These are phyloP conservation scores for Pluvianellus socialis DNA, from an alignment of 2,113 vertebrate genomes.

Conservation along the genomic window DNA sequence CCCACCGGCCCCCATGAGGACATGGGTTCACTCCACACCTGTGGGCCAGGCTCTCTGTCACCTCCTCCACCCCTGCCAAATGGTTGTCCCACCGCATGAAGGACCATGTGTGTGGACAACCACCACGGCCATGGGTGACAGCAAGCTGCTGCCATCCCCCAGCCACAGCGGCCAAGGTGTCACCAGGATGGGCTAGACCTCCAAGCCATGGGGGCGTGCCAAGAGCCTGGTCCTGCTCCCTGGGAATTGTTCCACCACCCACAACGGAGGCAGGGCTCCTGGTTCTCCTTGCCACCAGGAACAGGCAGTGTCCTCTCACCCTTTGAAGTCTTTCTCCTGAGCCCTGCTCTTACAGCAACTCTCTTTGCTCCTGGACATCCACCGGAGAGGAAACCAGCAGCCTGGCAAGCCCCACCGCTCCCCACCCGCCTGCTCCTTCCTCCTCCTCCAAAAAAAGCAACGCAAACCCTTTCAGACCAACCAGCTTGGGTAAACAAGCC, in stretches of 20 bases:
- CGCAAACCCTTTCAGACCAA: not conserved
- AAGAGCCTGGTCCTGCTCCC: not conserved
- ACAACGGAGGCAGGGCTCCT: not conserved
- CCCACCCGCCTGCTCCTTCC: not conserved
- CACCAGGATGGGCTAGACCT: not conserved
- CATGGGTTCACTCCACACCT: too few relatives aligned
- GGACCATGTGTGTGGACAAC: not conserved
- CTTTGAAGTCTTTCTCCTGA: not conserved
- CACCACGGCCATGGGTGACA: not conserved
- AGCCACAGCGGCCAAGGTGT: not conserved
- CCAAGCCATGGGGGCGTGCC: not conserved
- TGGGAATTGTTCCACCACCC: not conserved
- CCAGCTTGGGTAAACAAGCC: not conserved
- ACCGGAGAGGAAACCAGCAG: not conserved
- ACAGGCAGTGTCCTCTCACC: not conserved
- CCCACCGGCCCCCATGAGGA: not conserved
- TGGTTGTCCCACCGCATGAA: not conserved
- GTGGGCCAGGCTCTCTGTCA: not conserved
- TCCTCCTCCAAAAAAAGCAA: not conserved
- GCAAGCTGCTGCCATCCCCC: fast-evolving
- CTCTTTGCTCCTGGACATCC: not conserved
- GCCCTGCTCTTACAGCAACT: not conserved
- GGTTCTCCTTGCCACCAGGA: not conserved
- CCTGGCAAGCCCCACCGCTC: not conserved
- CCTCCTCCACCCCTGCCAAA: not conserved